These are phyloP conservation scores for Pteronura brasiliensis DNA, from an alignment of 2,113 vertebrate genomes.

Conservation along the genomic window DNA sequence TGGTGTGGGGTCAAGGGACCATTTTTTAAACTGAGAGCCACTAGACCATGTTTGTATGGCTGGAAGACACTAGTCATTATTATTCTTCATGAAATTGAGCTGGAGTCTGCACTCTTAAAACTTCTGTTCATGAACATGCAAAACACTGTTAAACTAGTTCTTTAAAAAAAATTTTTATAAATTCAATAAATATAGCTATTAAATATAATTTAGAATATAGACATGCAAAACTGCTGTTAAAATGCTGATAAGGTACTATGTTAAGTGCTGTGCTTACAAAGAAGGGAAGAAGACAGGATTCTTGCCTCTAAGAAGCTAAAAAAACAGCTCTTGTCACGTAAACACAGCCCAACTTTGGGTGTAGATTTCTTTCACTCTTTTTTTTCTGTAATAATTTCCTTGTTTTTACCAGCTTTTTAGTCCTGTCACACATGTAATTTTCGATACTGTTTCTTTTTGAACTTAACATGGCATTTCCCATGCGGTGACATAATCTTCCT, in stretches of 20 bases:
- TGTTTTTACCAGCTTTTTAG: slow-evolving; percentile 42
- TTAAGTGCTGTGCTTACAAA: neutral
- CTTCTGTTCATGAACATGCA: neutral
- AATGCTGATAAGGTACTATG: neutral
- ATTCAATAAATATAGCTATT: neutral
- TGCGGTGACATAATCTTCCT: neutral
- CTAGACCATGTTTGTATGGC: neutral
- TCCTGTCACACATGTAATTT: neutral
- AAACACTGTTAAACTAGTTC: neutral
- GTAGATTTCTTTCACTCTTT: neutral
- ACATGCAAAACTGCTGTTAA: neutral
- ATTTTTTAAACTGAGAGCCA: neutral
- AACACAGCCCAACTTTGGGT: neutral
- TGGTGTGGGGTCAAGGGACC: neutral
- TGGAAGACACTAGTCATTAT: neutral
- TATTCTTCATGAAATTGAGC: neutral
- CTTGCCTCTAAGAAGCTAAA: neutral
- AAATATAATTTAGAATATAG: neutral
- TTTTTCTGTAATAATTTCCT: neutral
- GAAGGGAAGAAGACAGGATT: neutral
- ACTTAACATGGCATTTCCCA: neutral
- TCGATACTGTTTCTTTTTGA: neutral
- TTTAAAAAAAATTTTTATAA: neutral
- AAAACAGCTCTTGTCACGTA: neutral
- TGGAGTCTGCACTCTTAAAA: neutral